Base-by-base conservation (phyloP, 2,113 vertebrate genomes). In the Nothobranchius furzeri region DNA sequence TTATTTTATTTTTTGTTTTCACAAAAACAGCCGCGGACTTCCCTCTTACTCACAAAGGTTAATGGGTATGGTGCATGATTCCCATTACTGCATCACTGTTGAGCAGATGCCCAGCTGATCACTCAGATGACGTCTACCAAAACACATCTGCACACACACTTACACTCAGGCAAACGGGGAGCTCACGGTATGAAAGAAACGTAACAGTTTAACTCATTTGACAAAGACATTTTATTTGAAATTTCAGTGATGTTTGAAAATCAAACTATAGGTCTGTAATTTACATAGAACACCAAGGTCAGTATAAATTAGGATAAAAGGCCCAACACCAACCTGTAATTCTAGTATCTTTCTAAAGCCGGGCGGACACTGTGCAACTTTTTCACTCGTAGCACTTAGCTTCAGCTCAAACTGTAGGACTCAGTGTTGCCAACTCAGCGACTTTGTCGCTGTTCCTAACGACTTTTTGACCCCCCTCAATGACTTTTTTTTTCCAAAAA, bases 21-120 rank as follows among this genome's bases (percentile, higher is more conserved):
- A 84, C 64, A 85, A 80, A 87, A 82, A 73, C 88, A 86, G 87
- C 64, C 59, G 9, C 15, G 79, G 78, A 85, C 82, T 87, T 89
- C 81, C 84, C 76, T 78, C 64, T 88, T 85, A 82, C 78, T 87
- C 87, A 83, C 76, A 85, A 78, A 82, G 73, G 64, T 74, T 53
- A 49, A 64, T 68, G 9, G 46, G 45, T 49, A 48, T 56, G 74
- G 72, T 46, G 68, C 67, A 75, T 60, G 78, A 77, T 80, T 79
- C 75, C 73, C 65, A 79, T 88, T 83, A 83, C 60, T 47, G 45
- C 75, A 58, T 75, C 79, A 60, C 48, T 60, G 40, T 63, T 10
- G 67, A 76, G 79, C 81, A 77, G 76, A 85, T 64, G 61, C 68
- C 68, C 85, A 82, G 83, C 74, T 79, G 81, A 61, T 69, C 9